Base-by-base conservation (phyloP, 2,113 vertebrate genomes). In the Semnornis frantzii region DNA sequence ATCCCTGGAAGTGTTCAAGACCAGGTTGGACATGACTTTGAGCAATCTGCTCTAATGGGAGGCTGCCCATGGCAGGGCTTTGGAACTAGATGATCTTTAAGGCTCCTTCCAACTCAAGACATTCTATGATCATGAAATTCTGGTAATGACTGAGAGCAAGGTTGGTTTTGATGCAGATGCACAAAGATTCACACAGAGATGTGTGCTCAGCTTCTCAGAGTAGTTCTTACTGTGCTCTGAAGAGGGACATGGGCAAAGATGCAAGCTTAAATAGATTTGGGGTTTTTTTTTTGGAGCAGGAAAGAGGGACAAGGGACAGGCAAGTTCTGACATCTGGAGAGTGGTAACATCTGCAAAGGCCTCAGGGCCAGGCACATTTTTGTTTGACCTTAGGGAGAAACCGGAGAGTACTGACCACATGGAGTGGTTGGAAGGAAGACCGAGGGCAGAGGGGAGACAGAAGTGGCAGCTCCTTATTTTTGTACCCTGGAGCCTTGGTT, bases 361-460 rank as follows among this genome's bases (percentile, higher is more conserved):
- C 55, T 55, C 85, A n/a, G 89, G 63, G 92, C 46, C 3, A 5
- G 42, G 57, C 76, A 92, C 92, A 94, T 95, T 88, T 66, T 64
- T 93, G 94, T 86, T 92, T 96, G 52, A 88, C 91, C 84, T 83
- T 44, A 20, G 64, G 93, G 90, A 96, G 94, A 95, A 97, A 97
- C 59, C 14, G 10, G 93, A 95, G 90, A 95, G 66, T 63, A 55
- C 80, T 94, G 93, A 88, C 91, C 93, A 92, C 85, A 94, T 93
- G 90, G 87, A 80, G 39, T 64, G 44, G 68, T 20, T 94, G 60
- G 74, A 77, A 68, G 57, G 57, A 85, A 66, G 3, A 58, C n/a
- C 58, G 90, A 93, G 66, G 77, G 77, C 94, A 39, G 55, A 58
- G 76, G 86, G 69, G 77, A 91, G 25, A 9, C 31, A 74, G 44